These are phyloP conservation scores for Oligia latruncula DNA, from an alignment of 2,888 invertebrate genomes.

Conservation along the genomic window DNA sequence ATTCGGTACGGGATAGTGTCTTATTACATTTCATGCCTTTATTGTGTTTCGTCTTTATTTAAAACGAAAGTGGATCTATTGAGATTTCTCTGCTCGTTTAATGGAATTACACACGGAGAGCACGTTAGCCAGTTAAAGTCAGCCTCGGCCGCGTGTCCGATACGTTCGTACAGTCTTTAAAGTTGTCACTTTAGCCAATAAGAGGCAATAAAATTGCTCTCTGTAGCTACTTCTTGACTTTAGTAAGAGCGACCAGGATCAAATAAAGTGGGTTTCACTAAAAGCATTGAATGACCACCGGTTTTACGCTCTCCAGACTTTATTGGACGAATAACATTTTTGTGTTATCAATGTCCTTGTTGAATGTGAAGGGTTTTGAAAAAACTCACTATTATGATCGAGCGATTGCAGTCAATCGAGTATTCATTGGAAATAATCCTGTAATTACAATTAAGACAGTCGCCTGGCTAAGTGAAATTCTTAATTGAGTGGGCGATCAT, in stretches of 20 bases:
- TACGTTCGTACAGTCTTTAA: conserved; percentile 71
- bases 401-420: conserved; percentile 18
- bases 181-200: conserved; percentile 80
- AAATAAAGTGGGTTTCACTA: conserved; percentile 78
- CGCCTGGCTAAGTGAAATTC: conserved; percentile 70
- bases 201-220: conserved; percentile 80
- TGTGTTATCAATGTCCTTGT: conserved; percentile 39
- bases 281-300: conserved; percentile 71
- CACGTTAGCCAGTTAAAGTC: conserved; percentile 56
- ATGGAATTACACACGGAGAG: conserved; percentile 65
- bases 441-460: conserved; percentile 64
- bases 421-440: conserved; percentile 47
- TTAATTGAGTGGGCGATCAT: conserved; percentile 69
- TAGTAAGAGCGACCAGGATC: conserved; percentile 73
- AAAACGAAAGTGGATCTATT: conserved; percentile 66
- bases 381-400: not conserved
- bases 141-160: conserved; percentile 63
- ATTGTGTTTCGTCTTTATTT: conserved; percentile 70
- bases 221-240: conserved; percentile 70
- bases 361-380: conserved; percentile 15
- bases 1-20: conserved; percentile 72
- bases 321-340: conserved; percentile 68
- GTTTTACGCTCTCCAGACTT: conserved; percentile 74
- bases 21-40: conserved; percentile 71
- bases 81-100: conserved; percentile 68